A percentile compares a stretch with the other conserved stretches of the same genome.
phyloP scores from a whole-genome alignment of 92 coral and sea anemone species.

The Zoanthus sansibaricus region DNA sequence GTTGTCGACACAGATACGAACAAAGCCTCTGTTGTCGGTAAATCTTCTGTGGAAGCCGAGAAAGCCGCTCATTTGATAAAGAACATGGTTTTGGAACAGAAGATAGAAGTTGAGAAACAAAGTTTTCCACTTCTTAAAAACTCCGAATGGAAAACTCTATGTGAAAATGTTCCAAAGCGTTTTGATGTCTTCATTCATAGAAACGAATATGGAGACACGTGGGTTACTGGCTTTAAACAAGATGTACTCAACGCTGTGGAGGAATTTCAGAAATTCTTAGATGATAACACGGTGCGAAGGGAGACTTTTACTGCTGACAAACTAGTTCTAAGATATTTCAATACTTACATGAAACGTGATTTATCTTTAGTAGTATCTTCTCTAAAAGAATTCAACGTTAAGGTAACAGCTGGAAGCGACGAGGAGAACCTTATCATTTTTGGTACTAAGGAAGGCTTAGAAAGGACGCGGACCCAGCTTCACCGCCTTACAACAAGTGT shows the following conservation, averaged over 20 bases:
- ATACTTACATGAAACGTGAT: constrained; percentile 64
- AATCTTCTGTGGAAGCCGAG: constrained; percentile 60
- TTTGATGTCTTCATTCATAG: constrained; percentile 50
- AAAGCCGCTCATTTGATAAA: constrained; percentile 59
- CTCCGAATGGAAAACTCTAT: constrained; percentile 60
- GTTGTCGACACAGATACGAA: constrained; percentile 52
- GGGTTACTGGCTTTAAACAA: constrained; percentile 70
- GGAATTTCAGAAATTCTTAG: constrained; percentile 59
- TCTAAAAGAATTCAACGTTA: constrained; percentile 57
- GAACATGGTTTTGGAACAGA: constrained; percentile 58
- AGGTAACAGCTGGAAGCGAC: constrained; percentile 47
- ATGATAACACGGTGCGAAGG: constrained; percentile 55
- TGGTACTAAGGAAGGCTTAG: constrained; percentile 78
- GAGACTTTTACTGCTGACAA: constrained; percentile 57
- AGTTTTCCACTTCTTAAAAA: constrained; percentile 47
- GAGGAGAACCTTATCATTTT: constrained; percentile 58
- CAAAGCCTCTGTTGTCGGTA: constrained; percentile 55
- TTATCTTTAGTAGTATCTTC: constrained; percentile 56
- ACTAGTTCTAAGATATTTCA: constrained; percentile 62
- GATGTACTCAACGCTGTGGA: constrained; percentile 63
- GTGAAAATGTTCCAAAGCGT: constrained; percentile 37
- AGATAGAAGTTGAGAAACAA: constrained; percentile 61
- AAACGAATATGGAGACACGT: constrained; percentile 68
- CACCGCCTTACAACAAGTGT: constrained; percentile 38
- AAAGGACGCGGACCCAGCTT: neutral